phyloP scores from a whole-genome alignment of 2,888 invertebrate genomes.

The Drosophila meridiana region DNA sequence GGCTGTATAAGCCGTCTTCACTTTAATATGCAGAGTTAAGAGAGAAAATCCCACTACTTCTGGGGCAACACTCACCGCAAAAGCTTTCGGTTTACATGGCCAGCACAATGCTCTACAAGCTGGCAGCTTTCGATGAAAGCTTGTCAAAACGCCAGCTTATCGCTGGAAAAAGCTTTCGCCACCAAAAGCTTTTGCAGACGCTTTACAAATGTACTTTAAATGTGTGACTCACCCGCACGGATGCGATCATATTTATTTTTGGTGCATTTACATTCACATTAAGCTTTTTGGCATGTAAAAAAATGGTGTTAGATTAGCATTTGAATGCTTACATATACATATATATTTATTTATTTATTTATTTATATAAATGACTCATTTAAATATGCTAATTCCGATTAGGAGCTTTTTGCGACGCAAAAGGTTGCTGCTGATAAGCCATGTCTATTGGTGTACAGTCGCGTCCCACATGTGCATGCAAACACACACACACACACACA shows the following conservation, averaged over 20 bases:
- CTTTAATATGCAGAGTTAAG: accelerated
- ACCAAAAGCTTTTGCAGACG: conserved; percentile 27
- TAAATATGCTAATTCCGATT: conserved; percentile 5
- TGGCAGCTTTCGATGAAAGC: conserved; percentile 30
- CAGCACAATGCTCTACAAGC: conserved; percentile 21
- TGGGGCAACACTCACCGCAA: conserved; percentile 6
- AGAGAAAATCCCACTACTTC: neutral
- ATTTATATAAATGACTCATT: neutral
- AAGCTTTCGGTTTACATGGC: conserved; percentile 33
- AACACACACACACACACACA: neutral
- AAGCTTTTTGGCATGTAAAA: conserved; percentile 1
- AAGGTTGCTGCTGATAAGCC: conserved; percentile 26
- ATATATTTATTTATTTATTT: neutral
- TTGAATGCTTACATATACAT: neutral
- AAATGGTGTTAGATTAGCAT: neutral
- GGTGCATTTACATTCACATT: conserved; percentile 10
- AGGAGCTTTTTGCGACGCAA: conserved; percentile 12
- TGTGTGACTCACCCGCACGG: conserved; percentile 43
- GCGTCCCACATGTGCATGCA: conserved; percentile 17
- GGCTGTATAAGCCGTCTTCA: conserved; percentile 1
- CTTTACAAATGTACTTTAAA: conserved; percentile 16
- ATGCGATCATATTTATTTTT: conserved; percentile 53
- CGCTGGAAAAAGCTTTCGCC: conserved; percentile 9
- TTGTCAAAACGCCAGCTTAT: conserved; percentile 26
- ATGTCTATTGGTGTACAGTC: conserved; percentile 46